Conservation (phyloP, 2,797 vertebrate species). For the Phrynocephalus guinanensis region DNA sequence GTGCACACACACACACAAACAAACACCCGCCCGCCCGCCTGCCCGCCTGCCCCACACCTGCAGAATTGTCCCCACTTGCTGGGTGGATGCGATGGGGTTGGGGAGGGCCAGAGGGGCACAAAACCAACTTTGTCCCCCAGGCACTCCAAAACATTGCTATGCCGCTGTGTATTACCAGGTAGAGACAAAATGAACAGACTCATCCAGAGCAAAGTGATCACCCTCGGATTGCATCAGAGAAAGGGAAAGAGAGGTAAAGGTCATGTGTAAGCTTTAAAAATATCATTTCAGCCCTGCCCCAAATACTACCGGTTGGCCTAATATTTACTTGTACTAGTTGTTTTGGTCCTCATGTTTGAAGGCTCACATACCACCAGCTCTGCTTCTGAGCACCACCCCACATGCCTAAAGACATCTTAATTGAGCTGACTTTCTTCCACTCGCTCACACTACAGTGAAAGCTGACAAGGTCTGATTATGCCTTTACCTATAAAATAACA, state of each 20-base stretch:
- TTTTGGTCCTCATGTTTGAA: neutral
- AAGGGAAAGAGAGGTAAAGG: neutral
- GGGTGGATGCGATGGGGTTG: no score
- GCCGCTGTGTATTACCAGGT: no score
- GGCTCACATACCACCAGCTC: neutral
- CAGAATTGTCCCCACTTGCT: no score
- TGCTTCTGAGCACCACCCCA: neutral
- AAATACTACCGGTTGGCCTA: constrained; percentile 21
- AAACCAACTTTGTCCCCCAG: no score
- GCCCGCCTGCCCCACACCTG: no score
- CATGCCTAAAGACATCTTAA: neutral
- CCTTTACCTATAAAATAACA: neutral
- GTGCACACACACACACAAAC: no score
- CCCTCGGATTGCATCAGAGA: neutral
- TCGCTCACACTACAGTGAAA: neutral
- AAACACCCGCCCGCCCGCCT: no score
- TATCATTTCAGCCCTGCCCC: neutral
- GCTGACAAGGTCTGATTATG: neutral
- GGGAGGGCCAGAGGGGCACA: no score
- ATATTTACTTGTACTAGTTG: neutral
- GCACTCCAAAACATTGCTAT: no score
- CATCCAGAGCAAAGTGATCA: no score
- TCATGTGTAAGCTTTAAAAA: neutral
- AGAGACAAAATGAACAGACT: no score
- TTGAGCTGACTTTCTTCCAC: neutral